phyloP scores from a whole-genome alignment of 1,140 invertebrate genomes.

The Orius insidiosus region DNA sequence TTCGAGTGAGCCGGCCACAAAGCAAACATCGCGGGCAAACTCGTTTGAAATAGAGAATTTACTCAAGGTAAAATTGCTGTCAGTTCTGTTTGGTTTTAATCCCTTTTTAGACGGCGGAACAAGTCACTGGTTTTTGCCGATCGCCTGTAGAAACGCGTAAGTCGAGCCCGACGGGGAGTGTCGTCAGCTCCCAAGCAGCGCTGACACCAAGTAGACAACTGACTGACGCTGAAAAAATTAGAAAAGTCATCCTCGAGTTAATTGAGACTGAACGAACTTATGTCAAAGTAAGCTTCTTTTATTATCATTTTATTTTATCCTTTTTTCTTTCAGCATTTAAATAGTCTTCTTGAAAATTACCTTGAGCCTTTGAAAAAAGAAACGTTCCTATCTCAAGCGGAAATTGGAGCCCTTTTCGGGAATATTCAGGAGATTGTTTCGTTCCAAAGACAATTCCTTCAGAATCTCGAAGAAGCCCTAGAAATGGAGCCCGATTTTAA shows the following conservation, averaged over 20 bases:
- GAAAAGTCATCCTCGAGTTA: constrained; percentile 89
- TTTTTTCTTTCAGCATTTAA: constrained; percentile 62
- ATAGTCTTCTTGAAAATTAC: constrained; percentile 89
- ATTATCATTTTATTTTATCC: constrained; percentile 6
- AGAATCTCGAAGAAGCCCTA: constrained; percentile 86
- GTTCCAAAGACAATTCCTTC: constrained; percentile 88
- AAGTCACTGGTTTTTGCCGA: constrained; percentile 84
- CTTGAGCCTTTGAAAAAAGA: constrained; percentile 89
- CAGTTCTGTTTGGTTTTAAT: not conserved
- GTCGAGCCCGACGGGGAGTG: constrained; percentile 55
- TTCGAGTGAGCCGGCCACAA: constrained; percentile 23
- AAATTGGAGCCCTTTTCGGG: constrained; percentile 88
- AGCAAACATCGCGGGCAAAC: constrained; percentile 55
- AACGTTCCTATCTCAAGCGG: constrained; percentile 84
- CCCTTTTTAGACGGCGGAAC: constrained; percentile 35
- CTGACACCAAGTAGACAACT: constrained; percentile 62
- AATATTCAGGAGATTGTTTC: constrained; percentile 95
- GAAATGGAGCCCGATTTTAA: constrained; percentile 82
- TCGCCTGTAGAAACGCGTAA: constrained; percentile 65
- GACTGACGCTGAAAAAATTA: constrained; percentile 82
- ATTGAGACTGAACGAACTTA: constrained; percentile 96
- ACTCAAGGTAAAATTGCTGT: constrained; percentile 39
- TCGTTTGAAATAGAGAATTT: constrained; percentile 84
- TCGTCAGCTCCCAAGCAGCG: constrained; percentile 44
- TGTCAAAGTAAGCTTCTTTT: constrained; percentile 63